These are phyloP conservation scores for Lasioglossum morio DNA, from an alignment of 2,888 invertebrate genomes.

Conservation along the genomic window DNA sequence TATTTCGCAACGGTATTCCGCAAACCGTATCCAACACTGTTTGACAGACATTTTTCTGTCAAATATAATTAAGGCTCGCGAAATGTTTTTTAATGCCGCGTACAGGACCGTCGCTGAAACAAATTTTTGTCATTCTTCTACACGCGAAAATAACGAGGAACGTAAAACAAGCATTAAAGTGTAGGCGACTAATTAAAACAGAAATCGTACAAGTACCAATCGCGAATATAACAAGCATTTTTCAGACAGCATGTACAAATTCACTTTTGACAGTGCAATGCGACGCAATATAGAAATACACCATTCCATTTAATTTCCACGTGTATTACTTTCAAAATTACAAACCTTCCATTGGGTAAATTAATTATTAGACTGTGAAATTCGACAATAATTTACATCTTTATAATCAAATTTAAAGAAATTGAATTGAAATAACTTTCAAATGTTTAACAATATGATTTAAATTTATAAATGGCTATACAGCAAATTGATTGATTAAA, in stretches of 20 bases:
- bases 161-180: constrained; percentile 10
- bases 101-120: neutral
- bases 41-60: constrained; percentile 18
- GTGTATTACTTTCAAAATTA: neutral
- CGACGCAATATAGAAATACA: neutral
- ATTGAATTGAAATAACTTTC: neutral
- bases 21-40: neutral
- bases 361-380: neutral
- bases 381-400: neutral
- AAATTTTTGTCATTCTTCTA: constrained; percentile 8
- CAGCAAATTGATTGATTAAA: neutral
- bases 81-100: neutral
- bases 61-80: constrained; percentile 13
- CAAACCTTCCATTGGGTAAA: neutral
- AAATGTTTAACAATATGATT: neutral
- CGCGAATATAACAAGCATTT: constrained; percentile 6
- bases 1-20: constrained; percentile 1
- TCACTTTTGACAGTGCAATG: neutral
- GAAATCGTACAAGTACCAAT: constrained; percentile 14
- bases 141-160: constrained; percentile 9
- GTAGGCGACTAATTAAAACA: constrained; percentile 1
- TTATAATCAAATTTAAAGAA: neutral
- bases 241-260: neutral
- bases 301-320: neutral
- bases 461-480: neutral